Percentiles rank a stretch among this genome's conserved stretches.
Conservation (phyloP, 1,140 invertebrate genomes). For the Aphelinus certus region DNA sequence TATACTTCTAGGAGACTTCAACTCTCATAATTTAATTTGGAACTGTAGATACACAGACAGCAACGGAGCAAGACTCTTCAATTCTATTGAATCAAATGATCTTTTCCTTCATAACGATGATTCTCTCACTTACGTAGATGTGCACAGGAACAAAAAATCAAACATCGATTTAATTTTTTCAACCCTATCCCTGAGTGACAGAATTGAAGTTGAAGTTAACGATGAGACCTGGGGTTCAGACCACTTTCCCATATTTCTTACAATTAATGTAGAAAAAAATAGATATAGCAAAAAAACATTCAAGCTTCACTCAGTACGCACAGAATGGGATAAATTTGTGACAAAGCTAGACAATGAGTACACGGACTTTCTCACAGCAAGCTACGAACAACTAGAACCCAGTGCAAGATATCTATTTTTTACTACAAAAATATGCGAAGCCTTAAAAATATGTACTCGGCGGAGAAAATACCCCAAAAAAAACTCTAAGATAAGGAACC, state of each 20-base stretch:
- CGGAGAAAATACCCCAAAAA: not conserved
- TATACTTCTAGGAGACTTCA: slow-evolving; percentile 12
- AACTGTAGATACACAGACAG: slow-evolving; percentile 18
- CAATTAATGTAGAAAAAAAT: not conserved
- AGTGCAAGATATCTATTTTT: not conserved
- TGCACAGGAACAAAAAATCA: not conserved
- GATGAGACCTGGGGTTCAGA: not conserved
- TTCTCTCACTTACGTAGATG: not conserved
- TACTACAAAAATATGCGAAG: not conserved
- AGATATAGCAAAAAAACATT: not conserved
- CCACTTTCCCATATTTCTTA: too few species aligned
- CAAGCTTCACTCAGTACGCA: not conserved
- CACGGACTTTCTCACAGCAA: not conserved
- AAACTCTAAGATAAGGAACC: too few species aligned
- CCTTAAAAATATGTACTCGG: not conserved
- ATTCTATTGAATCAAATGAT: not conserved
- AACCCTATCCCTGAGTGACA: too few species aligned
- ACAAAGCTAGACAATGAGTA: not conserved
- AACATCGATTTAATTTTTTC: slow-evolving; percentile 7
- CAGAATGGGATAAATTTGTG: not conserved
- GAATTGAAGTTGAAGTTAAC: not conserved
- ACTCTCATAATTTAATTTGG: slow-evolving; percentile 15
- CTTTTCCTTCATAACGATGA: not conserved
- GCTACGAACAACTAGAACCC: not conserved
- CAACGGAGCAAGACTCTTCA: not conserved